These are phyloP conservation scores for Carassius gibelio DNA, from an alignment of 2,113 vertebrate species.

Conservation along the genomic window DNA sequence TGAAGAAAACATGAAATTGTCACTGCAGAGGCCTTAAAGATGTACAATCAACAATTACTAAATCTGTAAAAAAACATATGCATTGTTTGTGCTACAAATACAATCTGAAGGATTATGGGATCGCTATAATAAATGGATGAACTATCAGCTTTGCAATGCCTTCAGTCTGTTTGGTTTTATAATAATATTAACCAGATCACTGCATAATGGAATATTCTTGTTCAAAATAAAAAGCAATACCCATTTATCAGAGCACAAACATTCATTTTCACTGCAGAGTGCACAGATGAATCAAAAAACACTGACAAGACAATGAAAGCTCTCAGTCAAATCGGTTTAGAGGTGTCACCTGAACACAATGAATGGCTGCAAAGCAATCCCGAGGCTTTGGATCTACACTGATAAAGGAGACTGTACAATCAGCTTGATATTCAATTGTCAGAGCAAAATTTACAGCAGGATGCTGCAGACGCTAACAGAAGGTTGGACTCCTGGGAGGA, in stretches of 20 bases:
- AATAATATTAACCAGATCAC: not conserved
- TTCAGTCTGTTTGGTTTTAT: not conserved
- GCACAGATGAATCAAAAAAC: not conserved
- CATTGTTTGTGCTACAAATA: too few species aligned
- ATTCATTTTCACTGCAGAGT: not conserved
- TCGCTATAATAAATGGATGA: not conserved
- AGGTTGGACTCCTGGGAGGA: slow-evolving; percentile 6
- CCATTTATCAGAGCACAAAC: not conserved
- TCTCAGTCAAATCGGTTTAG: not conserved
- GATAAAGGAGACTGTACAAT: slow-evolving; percentile 1
- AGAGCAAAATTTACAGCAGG: not conserved
- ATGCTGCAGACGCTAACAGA: not conserved
- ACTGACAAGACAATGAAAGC: slow-evolving; percentile 27
- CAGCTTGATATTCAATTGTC: not conserved
- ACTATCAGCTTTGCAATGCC: not conserved
- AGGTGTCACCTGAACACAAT: not conserved
- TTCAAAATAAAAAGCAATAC: not conserved
- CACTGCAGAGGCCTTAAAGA: not conserved
- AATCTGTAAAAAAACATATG: not conserved
- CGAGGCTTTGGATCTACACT: not conserved
- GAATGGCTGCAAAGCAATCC: not conserved
- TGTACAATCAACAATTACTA: not conserved
- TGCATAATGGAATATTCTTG: not conserved
- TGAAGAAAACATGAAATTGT: slow-evolving; percentile 56
- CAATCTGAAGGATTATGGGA: not conserved